phyloP scores from a whole-genome alignment of 2,888 invertebrate species.

The Pecten maximus region DNA sequence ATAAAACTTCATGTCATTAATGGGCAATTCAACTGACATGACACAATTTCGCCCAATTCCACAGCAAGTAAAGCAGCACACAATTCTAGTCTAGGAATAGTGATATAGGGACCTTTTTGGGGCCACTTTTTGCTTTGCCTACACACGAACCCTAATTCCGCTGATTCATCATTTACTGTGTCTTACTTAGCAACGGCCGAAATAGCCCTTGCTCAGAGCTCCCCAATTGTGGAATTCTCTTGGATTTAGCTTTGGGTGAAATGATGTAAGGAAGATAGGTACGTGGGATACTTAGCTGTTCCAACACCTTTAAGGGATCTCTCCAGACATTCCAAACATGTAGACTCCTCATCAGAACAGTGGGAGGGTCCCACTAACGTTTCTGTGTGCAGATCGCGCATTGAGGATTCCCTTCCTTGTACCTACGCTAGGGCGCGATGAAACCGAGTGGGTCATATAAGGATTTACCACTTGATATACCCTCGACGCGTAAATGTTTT shows the following conservation, averaged over 20 bases:
- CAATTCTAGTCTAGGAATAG: constrained; percentile 54
- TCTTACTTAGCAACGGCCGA: constrained; percentile 48
- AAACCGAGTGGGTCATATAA: constrained; percentile 57
- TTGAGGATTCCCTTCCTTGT: constrained; percentile 52
- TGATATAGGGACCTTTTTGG: constrained; percentile 22
- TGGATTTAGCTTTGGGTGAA: not conserved
- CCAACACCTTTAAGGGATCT: constrained; percentile 43
- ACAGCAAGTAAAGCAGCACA: constrained; percentile 53
- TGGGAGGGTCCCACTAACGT: constrained; percentile 50
- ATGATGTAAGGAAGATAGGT: constrained; percentile 37
- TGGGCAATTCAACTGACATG: constrained; percentile 43
- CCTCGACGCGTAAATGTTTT: constrained; percentile 54
- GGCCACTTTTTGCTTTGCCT: constrained; percentile 44
- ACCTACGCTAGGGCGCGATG: constrained; percentile 51
- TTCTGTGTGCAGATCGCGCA: constrained; percentile 42
- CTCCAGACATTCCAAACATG: constrained; percentile 50
- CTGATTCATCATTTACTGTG: not conserved
- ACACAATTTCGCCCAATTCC: constrained; percentile 52
- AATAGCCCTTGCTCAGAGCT: constrained; percentile 57
- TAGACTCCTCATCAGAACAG: constrained; percentile 37
- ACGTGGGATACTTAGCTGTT: constrained; percentile 41
- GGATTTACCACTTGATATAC: constrained; percentile 50
- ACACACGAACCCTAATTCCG: constrained; percentile 38
- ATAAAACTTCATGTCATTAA: constrained; percentile 50
- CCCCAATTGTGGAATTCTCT: constrained; percentile 42